A percentile compares a stretch with the other conserved stretches of the same genome.
Evolutionary conservation across 2,888 invertebrate species (phyloP).

Genomic region (Lamellibrachia satsuma): DNA sequence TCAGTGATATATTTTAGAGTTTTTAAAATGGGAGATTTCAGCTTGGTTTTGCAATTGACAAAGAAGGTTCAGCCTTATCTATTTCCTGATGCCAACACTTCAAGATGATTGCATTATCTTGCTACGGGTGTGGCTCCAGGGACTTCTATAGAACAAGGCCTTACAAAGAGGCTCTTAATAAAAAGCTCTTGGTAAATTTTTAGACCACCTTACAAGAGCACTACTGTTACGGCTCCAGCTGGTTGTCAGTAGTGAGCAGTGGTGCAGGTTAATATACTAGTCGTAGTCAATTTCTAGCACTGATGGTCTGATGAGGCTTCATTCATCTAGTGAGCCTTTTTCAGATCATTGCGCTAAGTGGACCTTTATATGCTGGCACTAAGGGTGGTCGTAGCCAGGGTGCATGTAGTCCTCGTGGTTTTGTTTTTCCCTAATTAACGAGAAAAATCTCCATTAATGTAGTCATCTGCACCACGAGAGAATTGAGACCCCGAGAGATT

Average conservation of each 20-base stretch:
- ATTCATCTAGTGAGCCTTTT: background rate
- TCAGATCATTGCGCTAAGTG: background rate
- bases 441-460: background rate
- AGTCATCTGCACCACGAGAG: background rate
- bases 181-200: background rate
- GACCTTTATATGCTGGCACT: background rate
- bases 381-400: background rate
- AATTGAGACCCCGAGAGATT: background rate
- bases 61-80: background rate
- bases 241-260: background rate
- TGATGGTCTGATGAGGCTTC: conserved; percentile 3
- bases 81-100: background rate
- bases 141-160: background rate
- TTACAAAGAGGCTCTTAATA: background rate
- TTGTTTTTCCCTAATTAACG: background rate
- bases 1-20: too few relatives aligned
- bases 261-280: background rate
- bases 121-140: background rate
- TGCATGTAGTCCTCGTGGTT: background rate
- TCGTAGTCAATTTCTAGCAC: background rate
- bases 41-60: too few relatives aligned
- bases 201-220: background rate
- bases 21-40: too few relatives aligned
- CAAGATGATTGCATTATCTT: background rate
- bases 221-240: background rate